These are phyloP conservation scores for Rhopalosiphum nymphaeae DNA, from an alignment of 2,888 invertebrate genomes.

Conservation along the genomic window DNA sequence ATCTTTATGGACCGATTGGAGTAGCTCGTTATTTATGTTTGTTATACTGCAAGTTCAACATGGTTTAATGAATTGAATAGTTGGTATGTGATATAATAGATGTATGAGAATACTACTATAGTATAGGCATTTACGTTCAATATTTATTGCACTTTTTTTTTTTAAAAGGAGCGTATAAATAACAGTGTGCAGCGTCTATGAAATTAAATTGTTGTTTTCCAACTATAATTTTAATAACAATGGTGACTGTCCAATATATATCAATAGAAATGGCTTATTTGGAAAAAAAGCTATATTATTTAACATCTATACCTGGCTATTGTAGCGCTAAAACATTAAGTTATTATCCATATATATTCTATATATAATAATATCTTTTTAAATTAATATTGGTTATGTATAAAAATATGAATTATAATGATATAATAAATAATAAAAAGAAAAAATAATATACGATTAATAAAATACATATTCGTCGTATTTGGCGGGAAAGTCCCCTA, in stretches of 20 bases:
- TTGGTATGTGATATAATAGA: background rate
- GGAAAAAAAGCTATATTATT: background rate
- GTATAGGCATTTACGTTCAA: background rate
- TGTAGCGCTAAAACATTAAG: background rate
- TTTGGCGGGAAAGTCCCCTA: constrained; percentile 29
- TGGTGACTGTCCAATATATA: background rate
- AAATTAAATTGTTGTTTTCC: background rate
- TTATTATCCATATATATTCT: background rate
- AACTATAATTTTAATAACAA: background rate
- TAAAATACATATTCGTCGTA: background rate
- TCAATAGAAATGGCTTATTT: background rate
- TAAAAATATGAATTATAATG: background rate
- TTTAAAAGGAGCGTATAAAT: background rate
- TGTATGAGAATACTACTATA: background rate
- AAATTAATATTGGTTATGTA: background rate
- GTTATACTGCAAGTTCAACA: constrained; percentile 37
- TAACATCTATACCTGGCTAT: background rate
- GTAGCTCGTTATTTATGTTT: constrained; percentile 53
- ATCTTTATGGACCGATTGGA: constrained; percentile 54
- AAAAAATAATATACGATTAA: background rate
- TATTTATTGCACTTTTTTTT: background rate
- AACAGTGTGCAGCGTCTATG: background rate
- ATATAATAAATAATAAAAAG: background rate
- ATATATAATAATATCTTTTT: background rate
- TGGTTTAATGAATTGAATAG: constrained; percentile 10